Evolutionary conservation across 2,113 vertebrate genomes (phyloP).

Genomic region (Pipra filicauda): DNA sequence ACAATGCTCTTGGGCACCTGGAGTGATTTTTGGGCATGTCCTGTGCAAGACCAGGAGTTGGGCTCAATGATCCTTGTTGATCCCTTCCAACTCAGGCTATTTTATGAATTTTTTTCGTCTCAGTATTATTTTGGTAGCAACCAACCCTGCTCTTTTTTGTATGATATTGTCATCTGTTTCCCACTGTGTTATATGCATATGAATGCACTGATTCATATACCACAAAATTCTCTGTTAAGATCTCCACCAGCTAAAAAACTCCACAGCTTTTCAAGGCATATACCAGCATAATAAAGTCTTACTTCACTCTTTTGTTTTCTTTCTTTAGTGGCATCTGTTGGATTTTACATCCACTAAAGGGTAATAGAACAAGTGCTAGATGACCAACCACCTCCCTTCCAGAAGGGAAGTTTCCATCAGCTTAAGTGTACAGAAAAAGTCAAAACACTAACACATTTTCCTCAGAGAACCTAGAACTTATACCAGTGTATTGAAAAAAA

Average conservation of each 20-base stretch:
- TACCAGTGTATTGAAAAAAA: not conserved
- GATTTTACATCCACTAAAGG: not conserved
- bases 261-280: not conserved
- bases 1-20: not conserved
- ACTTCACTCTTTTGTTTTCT: not conserved
- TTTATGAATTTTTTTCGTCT: not conserved
- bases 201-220: not conserved
- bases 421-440: not conserved
- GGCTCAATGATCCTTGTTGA: not conserved
- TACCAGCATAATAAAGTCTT: not conserved
- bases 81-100: not conserved
- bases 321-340: not conserved
- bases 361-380: not conserved
- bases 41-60: no score
- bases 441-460: not conserved
- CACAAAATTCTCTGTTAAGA: not conserved
- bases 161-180: not conserved
- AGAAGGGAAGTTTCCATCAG: not conserved
- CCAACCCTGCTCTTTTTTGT: not conserved
- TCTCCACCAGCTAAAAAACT: not conserved
- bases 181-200: accelerated
- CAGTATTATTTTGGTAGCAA: not conserved
- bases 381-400: not conserved
- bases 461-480: not conserved
- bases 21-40: not conserved